Evolutionary conservation across 2,888 invertebrate species (phyloP).

Genomic region (Melanophora roralis): DNA sequence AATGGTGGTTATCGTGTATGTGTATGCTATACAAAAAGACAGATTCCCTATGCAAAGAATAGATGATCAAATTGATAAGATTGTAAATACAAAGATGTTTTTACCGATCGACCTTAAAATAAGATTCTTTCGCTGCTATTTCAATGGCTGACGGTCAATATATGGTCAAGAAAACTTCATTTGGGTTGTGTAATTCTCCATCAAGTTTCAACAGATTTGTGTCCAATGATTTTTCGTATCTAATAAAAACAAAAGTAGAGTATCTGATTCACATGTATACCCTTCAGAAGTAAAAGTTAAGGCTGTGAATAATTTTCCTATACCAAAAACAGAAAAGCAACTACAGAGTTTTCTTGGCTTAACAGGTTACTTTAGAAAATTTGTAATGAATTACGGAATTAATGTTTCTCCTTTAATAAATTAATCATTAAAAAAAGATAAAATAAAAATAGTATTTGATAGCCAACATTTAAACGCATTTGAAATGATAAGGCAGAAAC

Average conservation of each 20-base stretch:
- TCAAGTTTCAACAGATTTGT: slow-evolving; percentile 1
- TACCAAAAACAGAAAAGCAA: too few relatives aligned
- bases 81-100: too few relatives aligned
- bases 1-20: too few relatives aligned
- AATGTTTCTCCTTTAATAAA: neutral
- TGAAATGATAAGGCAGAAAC: neutral
- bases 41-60: too few relatives aligned
- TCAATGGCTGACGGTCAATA: neutral
- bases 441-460: neutral
- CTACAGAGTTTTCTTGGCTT: too few relatives aligned
- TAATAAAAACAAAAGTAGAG: neutral
- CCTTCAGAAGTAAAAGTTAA: too few relatives aligned
- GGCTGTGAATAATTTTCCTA: too few relatives aligned
- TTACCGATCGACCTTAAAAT: too few relatives aligned
- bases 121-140: too few relatives aligned
- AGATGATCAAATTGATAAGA: slow-evolving; percentile 61
- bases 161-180: slow-evolving; percentile 3
- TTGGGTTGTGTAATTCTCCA: neutral
- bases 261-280: too few relatives aligned
- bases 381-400: neutral
- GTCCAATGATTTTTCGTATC: neutral
- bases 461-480: neutral
- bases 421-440: neutral
- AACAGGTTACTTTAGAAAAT: neutral
- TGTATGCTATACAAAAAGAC: too few relatives aligned